Percentiles rank a stretch among this genome's conserved stretches.
phyloP scores from a whole-genome alignment of 2,888 invertebrate genomes.

The Leucophora obtusa region DNA sequence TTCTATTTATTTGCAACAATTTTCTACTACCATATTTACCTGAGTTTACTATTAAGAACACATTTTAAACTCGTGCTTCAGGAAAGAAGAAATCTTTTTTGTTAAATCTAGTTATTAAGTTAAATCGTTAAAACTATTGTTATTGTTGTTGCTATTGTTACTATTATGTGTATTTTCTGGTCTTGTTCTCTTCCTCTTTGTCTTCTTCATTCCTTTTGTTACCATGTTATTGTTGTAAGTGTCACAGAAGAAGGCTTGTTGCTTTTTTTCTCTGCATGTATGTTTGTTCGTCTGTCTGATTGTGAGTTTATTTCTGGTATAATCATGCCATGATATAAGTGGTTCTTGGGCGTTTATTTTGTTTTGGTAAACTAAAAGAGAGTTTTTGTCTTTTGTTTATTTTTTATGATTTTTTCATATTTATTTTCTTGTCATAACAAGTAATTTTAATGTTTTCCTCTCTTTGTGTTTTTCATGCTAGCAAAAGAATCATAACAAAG shows the following conservation, averaged over 20 bases:
- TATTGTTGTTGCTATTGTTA: slow-evolving; percentile 1
- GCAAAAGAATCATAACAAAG: neutral
- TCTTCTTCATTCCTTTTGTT: slow-evolving; percentile 1
- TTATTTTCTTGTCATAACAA: slow-evolving; percentile 5
- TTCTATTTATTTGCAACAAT: no score
- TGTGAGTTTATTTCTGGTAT: neutral
- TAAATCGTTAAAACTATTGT: slow-evolving; percentile 7
- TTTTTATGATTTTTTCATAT: neutral
- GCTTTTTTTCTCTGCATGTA: neutral
- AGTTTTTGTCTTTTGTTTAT: neutral
- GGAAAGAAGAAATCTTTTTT: neutral
- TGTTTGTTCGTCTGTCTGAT: neutral
- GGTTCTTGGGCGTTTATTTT: neutral
- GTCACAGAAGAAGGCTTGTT: neutral
- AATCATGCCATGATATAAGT: neutral
- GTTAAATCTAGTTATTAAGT: slow-evolving; percentile 15
- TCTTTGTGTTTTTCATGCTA: neutral
- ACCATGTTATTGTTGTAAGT: neutral
- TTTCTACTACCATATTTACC: no score
- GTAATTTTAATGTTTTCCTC: neutral
- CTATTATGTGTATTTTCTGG: neutral
- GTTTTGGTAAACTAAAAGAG: neutral
- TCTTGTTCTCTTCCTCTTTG: neutral
- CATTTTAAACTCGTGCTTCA: neutral
- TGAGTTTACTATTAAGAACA: neutral